These are phyloP conservation scores for Chunga burmeisteri DNA, from an alignment of 2,113 vertebrate species.

Conservation along the genomic window DNA sequence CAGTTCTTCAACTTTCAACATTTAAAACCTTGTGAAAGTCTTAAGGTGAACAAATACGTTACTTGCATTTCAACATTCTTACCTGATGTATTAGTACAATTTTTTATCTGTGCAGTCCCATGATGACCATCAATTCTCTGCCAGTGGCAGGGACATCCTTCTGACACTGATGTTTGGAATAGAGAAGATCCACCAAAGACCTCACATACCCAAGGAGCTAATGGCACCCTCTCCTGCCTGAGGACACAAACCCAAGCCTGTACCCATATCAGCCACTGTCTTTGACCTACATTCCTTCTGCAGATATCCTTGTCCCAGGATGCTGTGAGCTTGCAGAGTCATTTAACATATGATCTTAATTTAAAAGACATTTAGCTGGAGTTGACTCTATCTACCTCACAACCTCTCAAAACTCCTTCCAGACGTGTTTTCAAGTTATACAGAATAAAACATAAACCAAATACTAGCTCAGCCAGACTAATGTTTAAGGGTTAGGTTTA, in stretches of 20 bases:
- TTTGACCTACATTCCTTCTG: not conserved
- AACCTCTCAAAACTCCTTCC: not conserved
- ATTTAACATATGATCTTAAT: not conserved
- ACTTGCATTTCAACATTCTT: not conserved
- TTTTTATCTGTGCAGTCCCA: not conserved
- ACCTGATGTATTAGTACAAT: not conserved
- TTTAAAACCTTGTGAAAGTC: not conserved
- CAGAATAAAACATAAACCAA: not conserved
- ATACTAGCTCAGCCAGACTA: not conserved
- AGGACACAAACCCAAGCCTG: not conserved
- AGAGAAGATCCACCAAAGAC: not conserved
- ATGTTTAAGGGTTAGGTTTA: not conserved
- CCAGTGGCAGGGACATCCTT: not conserved
- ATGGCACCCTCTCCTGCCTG: not conserved
- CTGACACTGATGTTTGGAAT: not conserved
- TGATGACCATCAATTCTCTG: not conserved
- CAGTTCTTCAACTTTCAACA: not conserved
- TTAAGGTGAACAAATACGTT: not conserved
- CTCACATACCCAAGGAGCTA: not conserved
- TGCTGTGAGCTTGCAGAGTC: not conserved
- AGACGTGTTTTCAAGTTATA: not conserved
- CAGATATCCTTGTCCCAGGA: not conserved
- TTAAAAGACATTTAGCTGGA: not conserved
- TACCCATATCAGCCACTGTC: not conserved
- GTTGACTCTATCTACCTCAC: not conserved